These are phyloP conservation scores for Nerophis lumbriciformis DNA, from an alignment of 2,113 vertebrate species.

Conservation along the genomic window DNA sequence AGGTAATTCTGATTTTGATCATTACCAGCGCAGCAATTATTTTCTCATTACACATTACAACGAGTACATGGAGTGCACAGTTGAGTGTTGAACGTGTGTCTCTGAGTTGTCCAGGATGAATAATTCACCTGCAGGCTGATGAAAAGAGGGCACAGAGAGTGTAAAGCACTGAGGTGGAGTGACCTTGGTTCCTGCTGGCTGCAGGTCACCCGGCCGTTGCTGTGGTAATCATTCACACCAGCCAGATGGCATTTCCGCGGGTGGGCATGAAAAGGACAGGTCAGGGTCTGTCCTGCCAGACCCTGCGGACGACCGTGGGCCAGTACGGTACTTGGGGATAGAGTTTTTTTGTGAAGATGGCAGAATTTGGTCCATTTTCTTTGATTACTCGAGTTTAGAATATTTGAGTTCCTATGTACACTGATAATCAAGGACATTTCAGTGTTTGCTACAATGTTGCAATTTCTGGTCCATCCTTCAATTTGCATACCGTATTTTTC, in stretches of 20 bases:
- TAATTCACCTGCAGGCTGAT: constrained; percentile 67
- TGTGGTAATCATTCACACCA: constrained; percentile 78
- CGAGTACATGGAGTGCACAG: constrained; percentile 35
- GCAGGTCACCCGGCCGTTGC: constrained; percentile 72
- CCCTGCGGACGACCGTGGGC: constrained; percentile 60
- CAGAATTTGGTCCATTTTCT: neutral
- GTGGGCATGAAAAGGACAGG: constrained; percentile 74
- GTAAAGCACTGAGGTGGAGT: constrained; percentile 65
- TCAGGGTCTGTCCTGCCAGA: constrained; percentile 71
- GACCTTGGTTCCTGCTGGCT: constrained; percentile 76
- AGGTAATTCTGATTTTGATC: too few species aligned
- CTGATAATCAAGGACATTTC: neutral
- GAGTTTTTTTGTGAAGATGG: constrained; percentile 10
- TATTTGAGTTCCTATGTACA: neutral
- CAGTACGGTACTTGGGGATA: constrained; percentile 46
- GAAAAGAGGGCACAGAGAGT: constrained; percentile 65
- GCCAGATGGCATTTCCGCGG: constrained; percentile 79
- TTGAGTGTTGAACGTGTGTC: constrained; percentile 40
- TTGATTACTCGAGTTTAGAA: neutral
- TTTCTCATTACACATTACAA: constrained; percentile 47
- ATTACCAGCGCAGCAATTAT: constrained; percentile 23
- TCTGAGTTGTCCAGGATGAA: constrained; percentile 54
- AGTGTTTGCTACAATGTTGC: too few species aligned
- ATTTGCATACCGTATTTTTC: too few species aligned
- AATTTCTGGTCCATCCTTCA: too few species aligned